phyloP scores from a whole-genome alignment of 1,140 invertebrate species.

The Drosophila sucinea region DNA sequence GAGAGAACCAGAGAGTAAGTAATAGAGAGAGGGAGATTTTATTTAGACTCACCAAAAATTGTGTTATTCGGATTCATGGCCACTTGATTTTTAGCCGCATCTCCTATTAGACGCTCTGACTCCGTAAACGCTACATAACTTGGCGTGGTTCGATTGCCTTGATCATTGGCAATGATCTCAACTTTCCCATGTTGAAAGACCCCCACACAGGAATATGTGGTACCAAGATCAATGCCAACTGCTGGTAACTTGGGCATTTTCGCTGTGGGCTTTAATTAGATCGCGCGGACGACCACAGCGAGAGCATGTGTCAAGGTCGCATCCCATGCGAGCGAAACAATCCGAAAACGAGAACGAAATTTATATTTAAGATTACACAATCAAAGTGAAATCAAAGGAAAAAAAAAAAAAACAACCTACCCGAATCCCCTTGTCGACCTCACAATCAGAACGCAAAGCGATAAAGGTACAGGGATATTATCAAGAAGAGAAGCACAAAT shows the following conservation, averaged over 20 bases:
- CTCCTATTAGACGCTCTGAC: constrained; percentile 96
- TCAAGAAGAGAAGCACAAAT: constrained; percentile 77
- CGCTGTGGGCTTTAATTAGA: constrained; percentile 72
- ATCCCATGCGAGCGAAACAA: constrained; percentile 24
- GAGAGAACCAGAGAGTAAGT: background rate
- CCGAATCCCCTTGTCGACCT: constrained; percentile 25
- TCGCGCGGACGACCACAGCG: constrained; percentile 26
- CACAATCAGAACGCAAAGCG: constrained; percentile 72
- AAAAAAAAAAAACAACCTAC: constrained; percentile 33
- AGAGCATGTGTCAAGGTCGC: constrained; percentile 50
- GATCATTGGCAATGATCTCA: constrained; percentile 97
- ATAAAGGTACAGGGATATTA: constrained; percentile 79
- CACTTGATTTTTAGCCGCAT: constrained; percentile 92
- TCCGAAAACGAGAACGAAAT: constrained; percentile 54
- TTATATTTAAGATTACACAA: constrained; percentile 54
- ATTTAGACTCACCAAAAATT: constrained; percentile 74
- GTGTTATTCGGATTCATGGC: constrained; percentile 83
- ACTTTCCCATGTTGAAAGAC: constrained; percentile 95
- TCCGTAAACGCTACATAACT: constrained; percentile 99
- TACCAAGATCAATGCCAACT: constrained; percentile 92
- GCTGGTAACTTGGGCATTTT: constrained; percentile 84
- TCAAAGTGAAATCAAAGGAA: constrained; percentile 11
- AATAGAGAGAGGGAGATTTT: background rate
- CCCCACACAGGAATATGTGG: constrained; percentile 92
- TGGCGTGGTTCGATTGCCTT: constrained; percentile 98